Percentiles rank a stretch among this genome's conserved stretches.
Conservation (phyloP, 2,888 invertebrate genomes). For the Amblyjoppa proteus region DNA sequence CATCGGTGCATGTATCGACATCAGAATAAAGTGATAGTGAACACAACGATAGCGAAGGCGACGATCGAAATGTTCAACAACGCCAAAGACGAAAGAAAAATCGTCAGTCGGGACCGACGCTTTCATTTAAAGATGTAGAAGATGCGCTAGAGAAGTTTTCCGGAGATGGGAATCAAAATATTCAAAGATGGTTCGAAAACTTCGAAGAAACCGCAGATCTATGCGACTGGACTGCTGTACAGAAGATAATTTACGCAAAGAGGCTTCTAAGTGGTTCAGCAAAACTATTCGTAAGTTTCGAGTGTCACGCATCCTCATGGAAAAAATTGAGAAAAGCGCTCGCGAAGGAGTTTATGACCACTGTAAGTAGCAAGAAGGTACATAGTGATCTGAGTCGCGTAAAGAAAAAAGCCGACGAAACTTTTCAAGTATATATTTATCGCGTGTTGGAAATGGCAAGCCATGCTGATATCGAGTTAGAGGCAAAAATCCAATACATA, state of each 20-base stretch:
- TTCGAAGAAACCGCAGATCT: conserved; percentile 54
- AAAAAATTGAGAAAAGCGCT: conserved; percentile 59
- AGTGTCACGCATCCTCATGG: conserved; percentile 54
- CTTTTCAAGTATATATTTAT: conserved; percentile 64
- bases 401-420: conserved; percentile 50
- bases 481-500: conserved; percentile 59
- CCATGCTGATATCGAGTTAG: conserved; percentile 57
- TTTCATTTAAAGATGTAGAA: conserved; percentile 56
- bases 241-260: conserved; percentile 44
- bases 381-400: conserved; percentile 24
- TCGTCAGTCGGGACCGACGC: conserved; percentile 5
- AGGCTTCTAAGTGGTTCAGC: conserved; percentile 53
- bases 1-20: neutral
- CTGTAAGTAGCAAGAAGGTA: conserved; percentile 58
- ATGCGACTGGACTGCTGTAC: conserved; percentile 54
- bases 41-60: neutral
- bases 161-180: conserved; percentile 53
- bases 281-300: conserved; percentile 34
- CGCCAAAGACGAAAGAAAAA: neutral
- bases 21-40: conserved; percentile 22
- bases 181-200: conserved; percentile 31
- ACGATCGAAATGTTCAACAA: neutral
- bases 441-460: conserved; percentile 64
- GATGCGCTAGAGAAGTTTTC: conserved; percentile 48
- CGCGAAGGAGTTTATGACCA: conserved; percentile 53